Evolutionary conservation across 2,888 invertebrate genomes (phyloP), one percentile per base, ranked within the genome.

Genomic region (Pachliopta kotzebuea): DNA sequence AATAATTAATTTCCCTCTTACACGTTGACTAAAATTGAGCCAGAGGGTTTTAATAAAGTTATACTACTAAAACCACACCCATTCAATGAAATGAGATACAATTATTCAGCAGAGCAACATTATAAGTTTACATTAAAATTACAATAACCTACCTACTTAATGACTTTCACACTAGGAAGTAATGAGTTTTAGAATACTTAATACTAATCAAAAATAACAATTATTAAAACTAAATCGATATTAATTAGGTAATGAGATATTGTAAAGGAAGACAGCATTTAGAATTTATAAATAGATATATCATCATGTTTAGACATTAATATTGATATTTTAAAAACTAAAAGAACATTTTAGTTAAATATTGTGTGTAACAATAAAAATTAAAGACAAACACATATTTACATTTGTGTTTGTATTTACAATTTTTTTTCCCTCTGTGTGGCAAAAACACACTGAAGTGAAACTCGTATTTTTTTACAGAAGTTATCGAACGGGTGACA

Each of bases 141-240:
- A 17, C 60, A 31, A 23, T 21, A 59, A n/a, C n/a, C n/a, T 24
- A 20, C 23, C 53, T 53, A 26, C 53, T 23, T 54, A 24, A 45
- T 45, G 18, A 56, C 20, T 29, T 62, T n/a, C 45, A 18, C 6
- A 45, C 42, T 60, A 52, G 56, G 64, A 64, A 64, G 60, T 50
- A 53, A 64, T 56, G 24, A 18, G 7, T 58, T 37, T 29, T 21
- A 59, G 56, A 60, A 60, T 59, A 56, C 56, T 60, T 64, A 60
- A 56, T 1, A 56, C 56, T 64, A 60, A 45, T 31, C 52, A 60
- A 60, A 56, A 56, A 55, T 56, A 53, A 64, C 56, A 64, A 56
- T 45, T 52, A 53, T 54, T 26, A 58, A 49, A 14, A 29, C 18
- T 45, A 45, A 8, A 45, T 45, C 9, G 7, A 45, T 6, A 37